These are phyloP conservation scores for Poecilia gillii DNA, from an alignment of 2,797 vertebrate species.

Conservation along the genomic window DNA sequence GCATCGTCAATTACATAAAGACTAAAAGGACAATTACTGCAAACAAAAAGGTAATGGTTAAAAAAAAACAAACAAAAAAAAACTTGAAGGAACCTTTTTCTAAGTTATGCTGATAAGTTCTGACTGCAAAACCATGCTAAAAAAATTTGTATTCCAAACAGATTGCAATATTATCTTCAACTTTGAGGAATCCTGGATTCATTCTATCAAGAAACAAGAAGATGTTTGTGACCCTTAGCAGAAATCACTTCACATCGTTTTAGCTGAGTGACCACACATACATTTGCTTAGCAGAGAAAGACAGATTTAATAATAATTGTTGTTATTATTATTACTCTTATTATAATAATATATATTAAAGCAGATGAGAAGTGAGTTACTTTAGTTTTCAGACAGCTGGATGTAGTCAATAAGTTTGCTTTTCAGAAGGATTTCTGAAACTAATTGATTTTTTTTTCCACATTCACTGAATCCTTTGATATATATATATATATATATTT, in stretches of 20 bases:
- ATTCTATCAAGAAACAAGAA: background rate
- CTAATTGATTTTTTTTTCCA: background rate
- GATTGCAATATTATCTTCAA: background rate
- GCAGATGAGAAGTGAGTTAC: background rate
- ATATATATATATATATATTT: background rate
- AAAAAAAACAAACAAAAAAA: background rate
- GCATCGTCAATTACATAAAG: background rate
- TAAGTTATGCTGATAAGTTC: background rate
- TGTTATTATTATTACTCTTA: background rate
- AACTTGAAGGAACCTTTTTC: background rate
- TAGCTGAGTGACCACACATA: background rate
- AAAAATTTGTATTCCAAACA: background rate
- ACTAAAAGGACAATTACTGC: background rate
- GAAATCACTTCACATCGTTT: background rate
- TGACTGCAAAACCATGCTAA: background rate
- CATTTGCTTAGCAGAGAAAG: background rate
- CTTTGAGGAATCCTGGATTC: background rate
- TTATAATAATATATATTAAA: background rate
- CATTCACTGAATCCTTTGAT: background rate
- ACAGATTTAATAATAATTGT: background rate
- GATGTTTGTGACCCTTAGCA: background rate
- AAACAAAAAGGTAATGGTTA: background rate
- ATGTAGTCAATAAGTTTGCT: background rate
- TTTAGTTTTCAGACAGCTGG: background rate
- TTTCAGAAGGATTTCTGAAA: background rate